phyloP scores from a whole-genome alignment of 2,888 invertebrate species.

The Cecidostiba fungosa region DNA sequence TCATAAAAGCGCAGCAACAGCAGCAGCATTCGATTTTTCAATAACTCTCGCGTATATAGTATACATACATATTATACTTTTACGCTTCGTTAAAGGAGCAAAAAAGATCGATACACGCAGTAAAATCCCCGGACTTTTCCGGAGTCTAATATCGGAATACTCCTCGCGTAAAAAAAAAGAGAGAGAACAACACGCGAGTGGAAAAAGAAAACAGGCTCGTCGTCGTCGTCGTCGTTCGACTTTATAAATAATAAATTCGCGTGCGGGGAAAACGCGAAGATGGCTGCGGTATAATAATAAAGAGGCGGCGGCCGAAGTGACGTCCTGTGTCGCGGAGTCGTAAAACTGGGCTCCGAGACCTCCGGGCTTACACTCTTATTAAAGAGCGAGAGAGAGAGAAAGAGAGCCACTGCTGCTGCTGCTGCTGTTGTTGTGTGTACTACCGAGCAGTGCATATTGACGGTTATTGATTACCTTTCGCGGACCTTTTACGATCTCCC shows the following conservation, averaged over 20 bases:
- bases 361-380: constrained; percentile 74
- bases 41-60: constrained; percentile 34
- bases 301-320: constrained; percentile 76
- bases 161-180: background rate
- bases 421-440: constrained; percentile 33
- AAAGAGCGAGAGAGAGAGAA: constrained; percentile 65
- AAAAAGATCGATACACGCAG: constrained; percentile 54
- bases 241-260: constrained; percentile 78
- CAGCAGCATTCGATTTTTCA: constrained; percentile 45
- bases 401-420: constrained; percentile 35
- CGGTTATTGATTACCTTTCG: constrained; percentile 75
- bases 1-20: constrained; percentile 32
- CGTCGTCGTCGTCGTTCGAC: constrained; percentile 66
- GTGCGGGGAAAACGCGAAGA: constrained; percentile 68
- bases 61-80: background rate
- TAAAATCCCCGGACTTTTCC: constrained; percentile 57
- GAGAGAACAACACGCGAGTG: background rate
- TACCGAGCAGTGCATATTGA: constrained; percentile 73
- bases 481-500: constrained; percentile 56
- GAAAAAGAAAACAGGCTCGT: constrained; percentile 65
- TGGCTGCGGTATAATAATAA: constrained; percentile 74
- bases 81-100: constrained; percentile 41
- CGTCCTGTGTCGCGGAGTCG: constrained; percentile 77
- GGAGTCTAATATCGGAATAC: constrained; percentile 53
- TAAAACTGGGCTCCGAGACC: constrained; percentile 76